A percentile compares a stretch with the other conserved stretches of the same genome.
Conservation (phyloP, 2,797 vertebrate species). For the Perdix hodgsoniae region DNA sequence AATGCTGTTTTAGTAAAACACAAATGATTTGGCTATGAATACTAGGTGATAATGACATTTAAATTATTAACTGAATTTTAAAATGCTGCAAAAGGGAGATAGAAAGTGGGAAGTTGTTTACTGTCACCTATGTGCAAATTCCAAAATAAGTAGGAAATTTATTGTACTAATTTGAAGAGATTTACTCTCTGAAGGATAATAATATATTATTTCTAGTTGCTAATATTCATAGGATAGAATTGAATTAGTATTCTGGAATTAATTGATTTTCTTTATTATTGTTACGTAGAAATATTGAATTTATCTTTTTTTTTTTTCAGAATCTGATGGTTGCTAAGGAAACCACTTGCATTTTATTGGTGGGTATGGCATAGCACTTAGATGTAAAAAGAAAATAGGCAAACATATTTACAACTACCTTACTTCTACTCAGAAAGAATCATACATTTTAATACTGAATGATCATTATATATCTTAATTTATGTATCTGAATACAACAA, state of each 20-base stretch:
- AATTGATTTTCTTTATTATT: constrained; percentile 42
- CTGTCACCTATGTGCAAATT: background rate
- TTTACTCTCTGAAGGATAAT: constrained; percentile 15
- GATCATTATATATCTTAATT: background rate
- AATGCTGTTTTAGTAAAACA: background rate
- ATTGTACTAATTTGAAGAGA: background rate
- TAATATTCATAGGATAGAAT: constrained; percentile 57
- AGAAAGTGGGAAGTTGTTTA: background rate
- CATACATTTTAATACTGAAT: background rate
- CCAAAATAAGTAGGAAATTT: background rate
- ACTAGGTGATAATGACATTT: background rate
- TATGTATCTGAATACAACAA: background rate
- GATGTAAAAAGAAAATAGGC: constrained; percentile 53
- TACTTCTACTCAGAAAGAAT: background rate
- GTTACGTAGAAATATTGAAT: constrained; percentile 59
- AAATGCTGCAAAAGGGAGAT: background rate
- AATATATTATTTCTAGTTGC: constrained; percentile 26
- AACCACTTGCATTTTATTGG: constrained; percentile 49
- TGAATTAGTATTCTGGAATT: constrained; percentile 48
- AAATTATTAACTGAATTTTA: background rate
- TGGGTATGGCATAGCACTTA: constrained; percentile 33
- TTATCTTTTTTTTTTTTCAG: constrained; percentile 61
- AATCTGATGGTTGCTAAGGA: constrained; percentile 72
- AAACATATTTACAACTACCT: background rate
- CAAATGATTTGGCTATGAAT: background rate